Evolutionary conservation across 2,797 vertebrate genomes (phyloP).

Genomic region (Danio tinwini): DNA sequence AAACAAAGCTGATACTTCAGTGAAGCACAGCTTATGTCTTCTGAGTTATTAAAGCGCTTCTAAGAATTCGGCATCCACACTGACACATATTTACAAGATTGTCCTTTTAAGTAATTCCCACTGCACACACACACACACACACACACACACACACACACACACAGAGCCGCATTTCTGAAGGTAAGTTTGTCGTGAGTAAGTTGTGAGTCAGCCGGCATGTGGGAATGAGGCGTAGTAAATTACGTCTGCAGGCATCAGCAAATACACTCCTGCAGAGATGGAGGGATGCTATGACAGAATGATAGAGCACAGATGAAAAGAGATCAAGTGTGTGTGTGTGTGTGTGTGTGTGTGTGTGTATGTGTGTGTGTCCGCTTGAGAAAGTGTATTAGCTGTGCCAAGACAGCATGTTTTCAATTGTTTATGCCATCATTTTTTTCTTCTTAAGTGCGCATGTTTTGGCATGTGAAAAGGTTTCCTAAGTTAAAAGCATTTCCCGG

Average conservation of each 20-base stretch:
- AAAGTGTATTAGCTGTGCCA: constrained; percentile 48
- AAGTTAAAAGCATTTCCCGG: constrained; percentile 45
- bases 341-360: constrained; percentile 24
- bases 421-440: constrained; percentile 49
- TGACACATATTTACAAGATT: neutral
- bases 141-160: neutral
- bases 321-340: constrained; percentile 49
- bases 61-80: neutral
- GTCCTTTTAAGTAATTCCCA: neutral
- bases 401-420: constrained; percentile 56
- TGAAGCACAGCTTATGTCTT: neutral
- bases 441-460: constrained; percentile 29
- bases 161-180: constrained; percentile 41
- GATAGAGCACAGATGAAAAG: constrained; percentile 59
- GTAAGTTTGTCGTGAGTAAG: constrained; percentile 58
- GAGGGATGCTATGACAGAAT: constrained; percentile 64
- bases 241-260: constrained; percentile 67
- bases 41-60: neutral
- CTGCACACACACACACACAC: neutral
- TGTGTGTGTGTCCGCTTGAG: constrained; percentile 26
- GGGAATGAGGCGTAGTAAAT: constrained; percentile 60
- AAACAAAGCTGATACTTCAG: neutral
- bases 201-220: constrained; percentile 52
- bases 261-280: constrained; percentile 60
- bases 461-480: constrained; percentile 49